Percentiles rank a stretch among this genome's conserved stretches.
Evolutionary conservation across 1,140 invertebrate species (phyloP).

Genomic region (Drosophila cardini): DNA sequence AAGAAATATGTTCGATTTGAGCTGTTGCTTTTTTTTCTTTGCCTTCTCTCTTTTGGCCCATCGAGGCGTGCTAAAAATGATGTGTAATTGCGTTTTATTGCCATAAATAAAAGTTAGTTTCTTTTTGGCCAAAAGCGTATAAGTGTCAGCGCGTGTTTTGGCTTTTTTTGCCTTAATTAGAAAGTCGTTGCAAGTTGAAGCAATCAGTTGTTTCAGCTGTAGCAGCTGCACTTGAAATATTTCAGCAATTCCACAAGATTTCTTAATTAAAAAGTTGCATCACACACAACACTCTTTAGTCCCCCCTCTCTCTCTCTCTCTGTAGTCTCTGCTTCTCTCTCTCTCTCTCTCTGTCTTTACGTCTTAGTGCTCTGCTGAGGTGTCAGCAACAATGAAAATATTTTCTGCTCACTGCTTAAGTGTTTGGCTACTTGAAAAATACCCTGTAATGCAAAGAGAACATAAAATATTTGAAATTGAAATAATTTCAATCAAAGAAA

Average conservation of each 20-base stretch:
- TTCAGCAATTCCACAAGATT: slow-evolving; percentile 78
- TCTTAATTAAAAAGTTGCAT: slow-evolving; percentile 80
- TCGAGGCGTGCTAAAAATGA: slow-evolving; percentile 52
- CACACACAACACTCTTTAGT: slow-evolving; percentile 16
- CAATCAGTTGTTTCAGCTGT: slow-evolving; percentile 21
- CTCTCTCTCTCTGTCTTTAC: not conserved
- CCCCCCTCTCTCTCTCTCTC: no score
- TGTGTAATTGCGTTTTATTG: slow-evolving; percentile 79
- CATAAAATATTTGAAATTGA: no score
- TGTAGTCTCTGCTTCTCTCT: no score
- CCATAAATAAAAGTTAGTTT: slow-evolving; percentile 68
- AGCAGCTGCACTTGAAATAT: slow-evolving; percentile 73
- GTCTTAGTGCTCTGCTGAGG: slow-evolving; percentile 54
- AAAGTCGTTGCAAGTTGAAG: slow-evolving; percentile 60
- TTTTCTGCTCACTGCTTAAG: slow-evolving; percentile 68
- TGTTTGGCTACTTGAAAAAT: slow-evolving; percentile 45
- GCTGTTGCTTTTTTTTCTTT: slow-evolving; percentile 37
- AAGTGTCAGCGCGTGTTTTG: slow-evolving; percentile 44
- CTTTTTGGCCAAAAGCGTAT: slow-evolving; percentile 8
- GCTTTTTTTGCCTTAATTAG: slow-evolving; percentile 70
- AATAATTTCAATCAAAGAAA: no score
- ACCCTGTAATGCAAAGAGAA: slow-evolving; percentile 11
- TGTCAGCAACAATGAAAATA: slow-evolving; percentile 83
- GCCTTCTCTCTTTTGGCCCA: slow-evolving; percentile 11
- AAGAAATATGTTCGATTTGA: slow-evolving; percentile 44